phyloP scores from a whole-genome alignment of 2,797 vertebrate genomes.

The Limnodromus scolopaceus region DNA sequence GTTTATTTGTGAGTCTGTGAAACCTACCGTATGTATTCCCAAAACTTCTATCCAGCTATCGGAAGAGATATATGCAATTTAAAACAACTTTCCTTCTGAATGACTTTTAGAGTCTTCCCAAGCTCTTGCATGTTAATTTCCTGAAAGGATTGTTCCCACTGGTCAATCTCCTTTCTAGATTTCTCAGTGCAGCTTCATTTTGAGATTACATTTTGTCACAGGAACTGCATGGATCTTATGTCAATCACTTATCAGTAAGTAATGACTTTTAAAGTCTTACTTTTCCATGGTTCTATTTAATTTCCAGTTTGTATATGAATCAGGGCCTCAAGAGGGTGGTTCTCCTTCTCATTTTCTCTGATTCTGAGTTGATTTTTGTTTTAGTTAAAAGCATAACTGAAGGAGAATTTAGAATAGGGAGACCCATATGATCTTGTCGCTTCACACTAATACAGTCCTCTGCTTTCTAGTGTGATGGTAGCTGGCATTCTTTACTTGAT shows the following conservation, averaged over 20 bases:
- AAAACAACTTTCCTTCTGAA: background rate
- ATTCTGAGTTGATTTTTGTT: background rate
- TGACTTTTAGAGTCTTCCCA: background rate
- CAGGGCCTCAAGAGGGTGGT: background rate
- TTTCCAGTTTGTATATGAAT: background rate
- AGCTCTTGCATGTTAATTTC: background rate
- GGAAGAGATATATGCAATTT: background rate
- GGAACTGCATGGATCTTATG: background rate
- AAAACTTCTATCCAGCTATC: background rate
- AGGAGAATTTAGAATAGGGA: background rate
- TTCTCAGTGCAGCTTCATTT: background rate
- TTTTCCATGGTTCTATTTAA: background rate
- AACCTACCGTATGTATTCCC: fast-evolving
- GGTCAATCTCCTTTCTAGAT: background rate
- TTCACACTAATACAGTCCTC: background rate
- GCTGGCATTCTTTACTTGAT: background rate
- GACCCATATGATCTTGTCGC: background rate
- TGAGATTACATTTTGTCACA: background rate
- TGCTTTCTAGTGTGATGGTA: background rate
- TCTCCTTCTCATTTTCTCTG: background rate
- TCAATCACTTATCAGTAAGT: background rate
- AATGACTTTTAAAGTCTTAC: background rate
- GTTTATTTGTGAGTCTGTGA: background rate
- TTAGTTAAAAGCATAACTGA: background rate
- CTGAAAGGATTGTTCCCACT: background rate